These are phyloP conservation scores for Gopherus flavomarginatus DNA, from an alignment of 2,113 vertebrate genomes.

Conservation along the genomic window DNA sequence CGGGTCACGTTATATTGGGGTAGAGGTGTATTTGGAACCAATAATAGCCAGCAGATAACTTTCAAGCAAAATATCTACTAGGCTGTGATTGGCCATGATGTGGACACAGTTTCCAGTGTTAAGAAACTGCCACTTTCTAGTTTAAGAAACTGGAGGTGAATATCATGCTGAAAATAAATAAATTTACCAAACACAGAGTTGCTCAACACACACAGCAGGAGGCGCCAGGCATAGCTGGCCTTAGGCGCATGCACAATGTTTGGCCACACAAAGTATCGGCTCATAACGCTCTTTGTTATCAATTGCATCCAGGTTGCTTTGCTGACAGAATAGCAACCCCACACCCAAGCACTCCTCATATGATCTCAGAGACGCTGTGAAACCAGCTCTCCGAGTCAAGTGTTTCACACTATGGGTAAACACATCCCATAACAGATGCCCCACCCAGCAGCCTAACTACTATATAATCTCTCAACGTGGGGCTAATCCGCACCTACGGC, in stretches of 20 bases:
- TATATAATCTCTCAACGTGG: background rate
- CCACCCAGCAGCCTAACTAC: background rate
- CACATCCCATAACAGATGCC: background rate
- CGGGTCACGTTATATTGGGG: too few relatives aligned
- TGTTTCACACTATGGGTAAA: conserved; percentile 24
- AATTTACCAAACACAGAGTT: background rate
- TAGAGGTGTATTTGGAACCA: background rate
- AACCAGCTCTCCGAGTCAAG: conserved; percentile 54
- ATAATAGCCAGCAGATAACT: background rate
- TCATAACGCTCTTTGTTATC: conserved; percentile 22
- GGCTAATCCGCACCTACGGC: background rate
- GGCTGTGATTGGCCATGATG: fast-evolving
- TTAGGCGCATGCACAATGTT: background rate
- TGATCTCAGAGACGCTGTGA: conserved; percentile 48
- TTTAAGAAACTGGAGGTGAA: conserved; percentile 46
- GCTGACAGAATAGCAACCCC: conserved; percentile 23
- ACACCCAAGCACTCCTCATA: conserved; percentile 61
- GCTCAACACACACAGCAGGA: background rate
- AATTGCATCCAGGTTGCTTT: conserved; percentile 43
- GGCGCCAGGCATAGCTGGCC: fast-evolving
- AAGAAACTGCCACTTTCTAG: background rate
- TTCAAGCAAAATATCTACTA: background rate
- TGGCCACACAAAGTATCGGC: conserved; percentile 21
- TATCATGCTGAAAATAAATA: background rate
- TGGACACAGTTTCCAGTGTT: background rate